Conservation (phyloP, 1,140 invertebrate species). For the Sinonovacula constricta region DNA sequence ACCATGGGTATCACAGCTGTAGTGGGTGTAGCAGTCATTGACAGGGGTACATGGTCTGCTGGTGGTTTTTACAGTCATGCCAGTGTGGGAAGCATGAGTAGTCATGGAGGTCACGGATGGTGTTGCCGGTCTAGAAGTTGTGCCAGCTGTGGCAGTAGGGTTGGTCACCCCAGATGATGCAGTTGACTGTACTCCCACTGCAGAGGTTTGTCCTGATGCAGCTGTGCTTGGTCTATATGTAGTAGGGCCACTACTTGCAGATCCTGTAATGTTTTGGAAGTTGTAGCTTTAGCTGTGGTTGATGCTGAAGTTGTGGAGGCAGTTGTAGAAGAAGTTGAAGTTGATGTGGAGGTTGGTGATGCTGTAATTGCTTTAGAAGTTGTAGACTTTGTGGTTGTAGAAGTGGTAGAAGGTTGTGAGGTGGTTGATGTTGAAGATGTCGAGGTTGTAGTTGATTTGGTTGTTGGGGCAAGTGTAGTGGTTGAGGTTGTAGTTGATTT, state of each 20-base stretch:
- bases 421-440: not conserved
- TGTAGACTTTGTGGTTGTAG: not conserved
- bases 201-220: too few species aligned
- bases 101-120: too few species aligned
- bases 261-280: not conserved
- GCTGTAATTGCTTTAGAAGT: not conserved
- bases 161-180: too few species aligned
- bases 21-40: conserved; percentile 20
- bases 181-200: too few species aligned
- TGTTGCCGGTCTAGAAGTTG: too few species aligned
- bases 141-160: too few species aligned
- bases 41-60: conserved; percentile 15
- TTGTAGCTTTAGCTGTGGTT: not conserved
- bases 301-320: not conserved
- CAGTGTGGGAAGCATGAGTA: too few species aligned
- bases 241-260: too few species aligned
- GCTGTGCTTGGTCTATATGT: too few species aligned
- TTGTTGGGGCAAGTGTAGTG: not conserved
- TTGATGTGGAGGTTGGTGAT: not conserved
- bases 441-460: not conserved
- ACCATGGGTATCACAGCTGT: conserved; percentile 19
- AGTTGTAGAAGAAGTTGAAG: not conserved
- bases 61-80: not conserved
- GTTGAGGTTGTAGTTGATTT: not conserved
- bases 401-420: not conserved